Evolutionary conservation across 2,888 invertebrate genomes (phyloP), one percentile per base, ranked within the genome.

Genomic region (Catocala nupta): DNA sequence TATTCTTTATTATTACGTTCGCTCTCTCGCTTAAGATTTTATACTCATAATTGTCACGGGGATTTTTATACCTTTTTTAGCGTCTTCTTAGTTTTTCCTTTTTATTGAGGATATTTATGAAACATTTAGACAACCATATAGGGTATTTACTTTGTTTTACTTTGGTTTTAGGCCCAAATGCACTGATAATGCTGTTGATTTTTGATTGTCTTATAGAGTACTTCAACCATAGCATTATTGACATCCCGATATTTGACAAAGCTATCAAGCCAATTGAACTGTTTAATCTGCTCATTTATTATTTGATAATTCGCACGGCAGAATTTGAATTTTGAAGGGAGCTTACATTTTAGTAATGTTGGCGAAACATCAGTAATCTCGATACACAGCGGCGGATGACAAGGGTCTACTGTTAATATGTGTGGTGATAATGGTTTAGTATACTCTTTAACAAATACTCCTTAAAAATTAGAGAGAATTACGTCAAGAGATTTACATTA

Each of bases 31-130:
- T 13, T 12, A 59, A 10, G 0, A 55, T 0, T 55, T 1, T 44
- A 9, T 62, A 62, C 11, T 57, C 56, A 3, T 39, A 56, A 0
- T 48, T 0, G n/a, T 61, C 52, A 1, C 47, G 7, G 1, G 51
- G 55, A 10, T 61, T 56, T 47, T 47, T 47, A 9, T 47, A 56
- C 34, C 52, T 61, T 42, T 55, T 55, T 25, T 10, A 55, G 9
- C 55, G 51, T 0, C 0, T 13, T 51, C 25, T 25, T 25, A 25
- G 25, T 25, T 25, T 25, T 25, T 25, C 25, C 25, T 25, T 25
- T 25, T 25, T 4, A 25, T 25, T 25, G 4, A 25, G 25, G 4
- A 25, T 25, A 25, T 25, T 25, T 25, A 25, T 25, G 4, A 25
- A 4, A 25, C 25, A 25, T 25, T 25, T 25, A 25, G 25, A 4